Base-by-base conservation (phyloP, 2,797 vertebrate genomes). In the Premnoplex brunnescens region DNA sequence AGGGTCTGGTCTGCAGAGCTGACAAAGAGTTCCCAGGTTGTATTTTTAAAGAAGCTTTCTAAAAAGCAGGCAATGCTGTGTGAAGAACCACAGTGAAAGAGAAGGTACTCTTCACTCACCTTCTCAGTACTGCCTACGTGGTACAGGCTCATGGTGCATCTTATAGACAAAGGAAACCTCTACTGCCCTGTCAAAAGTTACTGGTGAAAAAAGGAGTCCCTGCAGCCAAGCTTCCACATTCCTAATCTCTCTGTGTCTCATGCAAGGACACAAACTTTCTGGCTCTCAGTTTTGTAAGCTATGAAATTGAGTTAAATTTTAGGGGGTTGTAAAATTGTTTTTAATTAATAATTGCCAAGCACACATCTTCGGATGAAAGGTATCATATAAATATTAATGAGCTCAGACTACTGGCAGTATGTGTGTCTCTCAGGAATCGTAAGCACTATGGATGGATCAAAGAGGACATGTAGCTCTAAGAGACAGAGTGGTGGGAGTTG, bases 371-470 rank as follows among this genome's bases (percentile, higher is more conserved):
- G 83, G 78, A 92, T 88, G 81, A 86, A 89, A 95, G 75, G 88
- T 63, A 71, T 69, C 54, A 37, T 85, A 91, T 96, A 91, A 96
- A 96, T 96, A 96, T 97, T 94, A 95, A 97, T 96, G 64, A 94
- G 84, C 84, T 77, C 78, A 91, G 91, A 74, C 91, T 96, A 78
- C 89, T 60, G 77, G 56, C 93, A 89, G 78, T 85, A 32, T 76
- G 68, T 1, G 0, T 91, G 93, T 96, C 94, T 88, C 94, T 87
- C 13, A 48, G 95, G 93, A 96, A 93, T 93, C 19, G 0, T 64
- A 93, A 91, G 95, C 78, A 87, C 74, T 90, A 59, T 37, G 83
- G 85, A 94, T 85, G 96, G 93, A 97, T 96, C 96, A 96, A 96
- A 97, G 96, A 91, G 85, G 83, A 64, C 71, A 60, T 52, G 74